Base-by-base conservation (phyloP, 1,140 invertebrate genomes). In the Drosophila sulfurigaster region DNA sequence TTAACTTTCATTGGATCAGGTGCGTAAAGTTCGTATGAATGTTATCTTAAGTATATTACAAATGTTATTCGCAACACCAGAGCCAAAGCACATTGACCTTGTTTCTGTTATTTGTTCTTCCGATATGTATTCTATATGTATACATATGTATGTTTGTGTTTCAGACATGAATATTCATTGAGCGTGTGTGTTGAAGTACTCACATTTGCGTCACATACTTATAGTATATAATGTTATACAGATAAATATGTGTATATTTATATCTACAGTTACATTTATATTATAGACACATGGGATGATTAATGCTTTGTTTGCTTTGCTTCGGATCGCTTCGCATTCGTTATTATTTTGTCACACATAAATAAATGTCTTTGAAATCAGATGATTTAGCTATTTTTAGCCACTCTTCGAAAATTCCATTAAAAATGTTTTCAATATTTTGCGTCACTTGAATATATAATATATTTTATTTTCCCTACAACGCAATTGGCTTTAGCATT, bases 241-340 rank as follows among this genome's bases (percentile, higher is more conserved):
- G 8, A 59, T 25, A 25, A 0, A 25, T 25, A 25, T 52, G 46
- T 15, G 3, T 41, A 68, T 63, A 28, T n/a, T 32, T 38, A 25
- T 25, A 25, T 25, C 20, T 25, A 54, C 52, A 46, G 45, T 8
- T 49, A 49, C 7, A 25, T 49, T 3, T 43, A 63, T 58, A 70
- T 69, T 64, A 64, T 64, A 58, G 66, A 71, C 43, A 75, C n/a
- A 63, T 51, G 6, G 58, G n/a, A 58, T 75, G 67, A 75, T 63
- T 64, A 63, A 64, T 70, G 52, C 49, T 51, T 20, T 70, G 15
- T 64, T 56, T 49, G 63, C 25, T 30, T 38, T 3, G 46, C 46
- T 30, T 35, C 11, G 10, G 59, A 3, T 25, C 25, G 28, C 63
- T 54, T 35, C 54, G 30, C 28, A 73, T 49, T 49, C 56, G 32